phyloP scores from a whole-genome alignment of 2,888 invertebrate genomes.

The Rhodophaea formosa region DNA sequence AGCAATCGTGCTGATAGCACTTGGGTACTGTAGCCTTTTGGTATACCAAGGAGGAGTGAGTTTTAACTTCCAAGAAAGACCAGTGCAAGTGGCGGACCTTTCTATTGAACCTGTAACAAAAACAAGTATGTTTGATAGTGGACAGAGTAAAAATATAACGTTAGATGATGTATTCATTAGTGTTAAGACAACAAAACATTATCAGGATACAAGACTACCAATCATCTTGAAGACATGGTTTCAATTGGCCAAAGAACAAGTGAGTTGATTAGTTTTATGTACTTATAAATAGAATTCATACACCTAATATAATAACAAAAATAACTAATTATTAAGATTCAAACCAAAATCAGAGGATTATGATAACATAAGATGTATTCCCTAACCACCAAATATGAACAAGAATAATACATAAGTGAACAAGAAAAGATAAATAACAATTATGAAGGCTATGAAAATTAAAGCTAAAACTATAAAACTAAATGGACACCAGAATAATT shows the following conservation, averaged over 20 bases:
- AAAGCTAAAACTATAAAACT: background rate
- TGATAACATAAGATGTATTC: too few relatives aligned
- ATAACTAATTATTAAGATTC: too few relatives aligned
- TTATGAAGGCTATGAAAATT: background rate
- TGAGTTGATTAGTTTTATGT: constrained; percentile 43
- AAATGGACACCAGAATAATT: too few relatives aligned
- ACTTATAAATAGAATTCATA: too few relatives aligned
- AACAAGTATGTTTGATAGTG: constrained; percentile 60
- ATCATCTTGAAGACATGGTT: constrained; percentile 97
- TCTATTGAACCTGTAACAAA: constrained; percentile 78
- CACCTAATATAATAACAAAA: too few relatives aligned
- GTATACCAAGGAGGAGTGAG: constrained; percentile 82
- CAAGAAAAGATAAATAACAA: background rate
- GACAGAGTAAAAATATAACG: constrained; percentile 81
- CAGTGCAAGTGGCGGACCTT: constrained; percentile 69
- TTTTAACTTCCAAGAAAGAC: constrained; percentile 74
- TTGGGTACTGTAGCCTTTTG: constrained; percentile 82
- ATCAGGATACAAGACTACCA: constrained; percentile 91
- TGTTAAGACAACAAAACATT: constrained; percentile 95
- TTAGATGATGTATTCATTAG: constrained; percentile 95
- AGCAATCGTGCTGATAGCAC: constrained; percentile 74
- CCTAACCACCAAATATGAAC: too few relatives aligned
- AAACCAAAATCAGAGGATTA: too few relatives aligned
- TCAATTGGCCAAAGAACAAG: constrained; percentile 94
- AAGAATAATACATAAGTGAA: too few relatives aligned